Percentiles rank a stretch among this genome's conserved stretches.
phyloP scores from a whole-genome alignment of 1,140 invertebrate species.

The Panagrolaimus sp. region DNA sequence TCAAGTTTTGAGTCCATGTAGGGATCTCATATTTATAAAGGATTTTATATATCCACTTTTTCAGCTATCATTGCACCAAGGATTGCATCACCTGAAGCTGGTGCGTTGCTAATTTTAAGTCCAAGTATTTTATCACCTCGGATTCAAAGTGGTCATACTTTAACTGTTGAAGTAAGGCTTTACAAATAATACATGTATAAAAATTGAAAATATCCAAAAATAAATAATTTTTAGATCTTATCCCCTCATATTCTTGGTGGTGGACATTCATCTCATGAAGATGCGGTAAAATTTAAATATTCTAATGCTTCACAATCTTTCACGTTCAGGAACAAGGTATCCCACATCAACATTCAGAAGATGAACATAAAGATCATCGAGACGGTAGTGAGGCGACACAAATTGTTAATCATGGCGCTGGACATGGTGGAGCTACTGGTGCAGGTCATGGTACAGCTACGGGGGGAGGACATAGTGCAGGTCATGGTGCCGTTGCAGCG shows the following conservation, averaged over 20 bases:
- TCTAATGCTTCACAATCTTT: too few relatives aligned
- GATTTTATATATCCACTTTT: too few relatives aligned
- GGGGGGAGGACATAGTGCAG: too few relatives aligned
- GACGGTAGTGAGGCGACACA: too few relatives aligned
- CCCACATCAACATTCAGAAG: neutral
- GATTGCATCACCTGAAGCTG: neutral
- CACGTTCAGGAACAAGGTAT: neutral
- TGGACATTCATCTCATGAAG: constrained; percentile 6
- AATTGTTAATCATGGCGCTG: too few relatives aligned
- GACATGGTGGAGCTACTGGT: too few relatives aligned
- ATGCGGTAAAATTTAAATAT: too few relatives aligned
- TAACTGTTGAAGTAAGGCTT: neutral
- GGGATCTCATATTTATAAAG: too few relatives aligned
- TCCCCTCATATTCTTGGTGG: constrained; percentile 11
- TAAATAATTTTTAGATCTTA: too few relatives aligned
- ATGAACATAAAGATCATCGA: neutral
- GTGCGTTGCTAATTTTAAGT: neutral
- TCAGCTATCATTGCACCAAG: constrained; percentile 6
- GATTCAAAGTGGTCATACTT: constrained; percentile 2
- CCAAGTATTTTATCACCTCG: constrained; percentile 2
- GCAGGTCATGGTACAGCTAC: too few relatives aligned
- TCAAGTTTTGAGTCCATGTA: constrained; percentile 19
- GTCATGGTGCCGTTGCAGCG: too few relatives aligned
- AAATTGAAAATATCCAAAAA: neutral
- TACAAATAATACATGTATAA: neutral